Conservation (phyloP, 2,797 vertebrate species). For the Enteromius argenteus region DNA sequence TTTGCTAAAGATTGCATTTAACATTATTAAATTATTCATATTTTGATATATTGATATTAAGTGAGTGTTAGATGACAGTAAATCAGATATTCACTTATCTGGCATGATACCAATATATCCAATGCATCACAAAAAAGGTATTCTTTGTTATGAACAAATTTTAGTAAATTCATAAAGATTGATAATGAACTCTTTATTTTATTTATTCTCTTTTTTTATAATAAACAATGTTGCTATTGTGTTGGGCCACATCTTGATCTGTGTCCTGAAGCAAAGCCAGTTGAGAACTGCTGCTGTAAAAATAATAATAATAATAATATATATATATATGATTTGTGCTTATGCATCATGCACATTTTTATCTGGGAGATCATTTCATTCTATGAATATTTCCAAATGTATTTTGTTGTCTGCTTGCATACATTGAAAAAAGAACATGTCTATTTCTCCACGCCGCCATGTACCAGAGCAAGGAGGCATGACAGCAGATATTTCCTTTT, state of each 20-base stretch:
- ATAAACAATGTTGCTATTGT: not conserved
- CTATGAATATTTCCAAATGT: conserved; percentile 11
- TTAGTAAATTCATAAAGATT: not conserved
- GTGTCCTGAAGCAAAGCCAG: not conserved
- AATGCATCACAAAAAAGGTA: not conserved
- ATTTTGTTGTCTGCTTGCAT: not conserved
- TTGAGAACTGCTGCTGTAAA: conserved; percentile 1
- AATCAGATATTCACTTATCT: not conserved
- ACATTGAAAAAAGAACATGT: conserved; percentile 4
- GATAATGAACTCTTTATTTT: not conserved
- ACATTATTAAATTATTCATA: not conserved
- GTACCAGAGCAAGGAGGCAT: conserved; percentile 36
- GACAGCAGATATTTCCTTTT: conserved; percentile 53
- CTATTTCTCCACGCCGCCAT: not conserved
- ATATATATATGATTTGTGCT: not conserved
- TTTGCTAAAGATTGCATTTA: not conserved
- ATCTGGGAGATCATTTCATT: conserved; percentile 3
- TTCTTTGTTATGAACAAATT: not conserved
- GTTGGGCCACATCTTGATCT: not conserved
- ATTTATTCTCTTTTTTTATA: not conserved
- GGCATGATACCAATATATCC: not conserved
- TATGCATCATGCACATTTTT: conserved; percentile 5
- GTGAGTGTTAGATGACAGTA: too few species aligned
- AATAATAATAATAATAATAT: too few species aligned
- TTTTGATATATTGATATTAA: not conserved